Percentiles rank a stretch among this genome's conserved stretches.
Evolutionary conservation across 2,113 vertebrate genomes (phyloP).

Genomic region (Mormoops blainvillei): DNA sequence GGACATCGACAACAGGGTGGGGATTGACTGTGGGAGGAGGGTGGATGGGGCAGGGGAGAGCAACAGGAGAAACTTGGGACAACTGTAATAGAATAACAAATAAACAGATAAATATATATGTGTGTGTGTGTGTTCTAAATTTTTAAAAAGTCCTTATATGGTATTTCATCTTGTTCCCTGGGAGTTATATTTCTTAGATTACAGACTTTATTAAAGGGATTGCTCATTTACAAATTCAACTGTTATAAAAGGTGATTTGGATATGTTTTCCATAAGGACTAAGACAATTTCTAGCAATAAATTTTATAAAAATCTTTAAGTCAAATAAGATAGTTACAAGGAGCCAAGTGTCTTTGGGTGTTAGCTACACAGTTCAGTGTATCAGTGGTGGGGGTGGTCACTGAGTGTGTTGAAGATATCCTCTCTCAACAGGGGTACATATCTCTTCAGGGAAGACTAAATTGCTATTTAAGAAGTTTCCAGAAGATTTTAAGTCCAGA

Average conservation of each 20-base stretch:
- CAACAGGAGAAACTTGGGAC: too few species aligned
- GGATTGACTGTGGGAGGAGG: too few species aligned
- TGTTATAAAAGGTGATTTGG: neutral
- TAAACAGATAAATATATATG: too few species aligned
- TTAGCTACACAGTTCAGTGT: neutral
- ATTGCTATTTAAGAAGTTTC: neutral
- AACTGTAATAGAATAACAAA: too few species aligned
- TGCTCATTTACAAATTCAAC: neutral
- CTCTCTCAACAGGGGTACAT: neutral
- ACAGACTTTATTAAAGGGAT: neutral
- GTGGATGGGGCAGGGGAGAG: too few species aligned
- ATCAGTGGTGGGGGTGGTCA: neutral
- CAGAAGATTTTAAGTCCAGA: neutral
- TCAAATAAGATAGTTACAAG: neutral
- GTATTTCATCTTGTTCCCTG: neutral
- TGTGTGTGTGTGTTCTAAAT: too few species aligned
- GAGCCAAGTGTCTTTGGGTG: neutral
- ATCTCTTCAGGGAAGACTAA: neutral
- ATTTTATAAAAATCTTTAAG: neutral
- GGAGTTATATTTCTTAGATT: neutral
- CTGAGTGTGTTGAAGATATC: neutral
- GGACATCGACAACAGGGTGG: too few species aligned
- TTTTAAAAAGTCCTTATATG: neutral
- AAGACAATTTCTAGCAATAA: neutral
- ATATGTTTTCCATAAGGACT: neutral